phyloP scores from a whole-genome alignment of 2,888 invertebrate species.

The Drosophila nigricruria region DNA sequence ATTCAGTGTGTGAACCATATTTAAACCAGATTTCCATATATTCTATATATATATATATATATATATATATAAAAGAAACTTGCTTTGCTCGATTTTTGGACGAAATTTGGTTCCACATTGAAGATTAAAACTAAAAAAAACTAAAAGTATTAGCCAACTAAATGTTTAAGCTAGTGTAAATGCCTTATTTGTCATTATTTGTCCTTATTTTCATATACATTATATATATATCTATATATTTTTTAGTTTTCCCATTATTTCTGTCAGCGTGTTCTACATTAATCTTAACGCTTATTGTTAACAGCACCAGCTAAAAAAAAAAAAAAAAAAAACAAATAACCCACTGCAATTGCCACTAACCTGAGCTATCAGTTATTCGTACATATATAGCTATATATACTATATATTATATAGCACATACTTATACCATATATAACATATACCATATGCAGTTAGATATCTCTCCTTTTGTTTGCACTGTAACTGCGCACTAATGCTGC shows the following conservation, averaged over 20 bases:
- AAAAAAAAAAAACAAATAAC: slow-evolving; percentile 19
- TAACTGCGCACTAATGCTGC: slow-evolving; percentile 68
- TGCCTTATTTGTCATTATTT: slow-evolving; percentile 54
- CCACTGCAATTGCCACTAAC: slow-evolving; percentile 59
- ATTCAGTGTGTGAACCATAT: slow-evolving; percentile 64
- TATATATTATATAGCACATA: slow-evolving; percentile 26
- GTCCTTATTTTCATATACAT: slow-evolving; percentile 24
- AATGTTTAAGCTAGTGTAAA: slow-evolving; percentile 75
- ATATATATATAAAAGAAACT: neutral
- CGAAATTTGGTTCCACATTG: slow-evolving; percentile 68
- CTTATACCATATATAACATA: slow-evolving; percentile 19
- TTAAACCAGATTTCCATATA: slow-evolving; percentile 42
- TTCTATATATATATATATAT: too few relatives aligned
- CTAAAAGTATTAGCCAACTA: slow-evolving; percentile 65
- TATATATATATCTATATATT: slow-evolving; percentile 3
- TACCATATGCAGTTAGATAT: slow-evolving; percentile 36
- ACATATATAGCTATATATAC: slow-evolving; percentile 18
- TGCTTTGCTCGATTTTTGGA: slow-evolving; percentile 34
- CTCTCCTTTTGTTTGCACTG: slow-evolving; percentile 51
- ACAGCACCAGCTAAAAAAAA: slow-evolving; percentile 56
- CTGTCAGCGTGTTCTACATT: slow-evolving; percentile 26
- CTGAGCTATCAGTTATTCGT: slow-evolving; percentile 47
- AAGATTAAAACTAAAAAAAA: slow-evolving; percentile 35
- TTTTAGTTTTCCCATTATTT: slow-evolving; percentile 30
- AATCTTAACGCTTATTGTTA: slow-evolving; percentile 64